A percentile compares a stretch with the other conserved stretches of the same genome.
These are phyloP conservation scores for Saturnia japonica DNA, from an alignment of 2,888 invertebrate genomes.

Conservation along the genomic window DNA sequence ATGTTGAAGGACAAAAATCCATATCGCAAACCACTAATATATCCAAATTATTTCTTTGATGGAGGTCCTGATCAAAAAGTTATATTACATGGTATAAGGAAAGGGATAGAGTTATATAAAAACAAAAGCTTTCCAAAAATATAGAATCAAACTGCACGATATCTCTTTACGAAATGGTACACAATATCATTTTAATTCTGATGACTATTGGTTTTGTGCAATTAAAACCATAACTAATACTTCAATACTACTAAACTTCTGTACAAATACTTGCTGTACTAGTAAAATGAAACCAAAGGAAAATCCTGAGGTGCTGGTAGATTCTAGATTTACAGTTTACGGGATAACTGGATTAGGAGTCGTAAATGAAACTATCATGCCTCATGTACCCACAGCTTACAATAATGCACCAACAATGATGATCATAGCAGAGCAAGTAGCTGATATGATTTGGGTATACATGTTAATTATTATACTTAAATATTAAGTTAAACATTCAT, in stretches of 20 bases:
- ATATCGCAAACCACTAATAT: slow-evolving; percentile 83
- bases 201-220: slow-evolving; percentile 87
- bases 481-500: neutral
- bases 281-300: slow-evolving; percentile 77
- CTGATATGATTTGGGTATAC: slow-evolving; percentile 73
- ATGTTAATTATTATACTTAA: neutral
- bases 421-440: slow-evolving; percentile 82
- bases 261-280: no score
- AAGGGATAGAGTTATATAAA: slow-evolving; percentile 66
- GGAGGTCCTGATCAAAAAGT: slow-evolving; percentile 80
- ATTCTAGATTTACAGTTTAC: slow-evolving; percentile 72
- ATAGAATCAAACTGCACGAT: slow-evolving; percentile 78
- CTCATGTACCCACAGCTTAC: slow-evolving; percentile 78
- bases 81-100: slow-evolving; percentile 70
- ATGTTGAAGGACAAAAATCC: slow-evolving; percentile 84
- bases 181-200: slow-evolving; percentile 75
- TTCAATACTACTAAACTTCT: slow-evolving; percentile 82
- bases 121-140: slow-evolving; percentile 76
- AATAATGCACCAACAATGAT: slow-evolving; percentile 82
- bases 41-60: slow-evolving; percentile 85
- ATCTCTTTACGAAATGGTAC: slow-evolving; percentile 81
- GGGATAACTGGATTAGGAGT: slow-evolving; percentile 77
- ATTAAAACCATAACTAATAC: slow-evolving; percentile 75
- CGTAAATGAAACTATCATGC: slow-evolving; percentile 83
- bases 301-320: slow-evolving; percentile 78